Evolutionary conservation across 2,888 invertebrate species (phyloP).

Genomic region (Sceliomorpha sp.): DNA sequence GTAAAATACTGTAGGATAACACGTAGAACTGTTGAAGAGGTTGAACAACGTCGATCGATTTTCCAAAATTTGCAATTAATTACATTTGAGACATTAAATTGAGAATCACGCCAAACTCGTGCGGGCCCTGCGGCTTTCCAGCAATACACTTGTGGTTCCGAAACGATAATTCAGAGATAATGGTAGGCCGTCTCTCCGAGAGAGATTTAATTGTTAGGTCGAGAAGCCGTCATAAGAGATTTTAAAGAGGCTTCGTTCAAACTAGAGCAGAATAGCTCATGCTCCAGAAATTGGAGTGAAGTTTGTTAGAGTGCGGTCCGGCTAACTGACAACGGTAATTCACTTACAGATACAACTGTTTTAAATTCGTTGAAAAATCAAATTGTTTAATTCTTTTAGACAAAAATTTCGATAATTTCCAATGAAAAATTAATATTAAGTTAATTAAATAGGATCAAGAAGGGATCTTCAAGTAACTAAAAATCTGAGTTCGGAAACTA

Average conservation of each 20-base stretch:
- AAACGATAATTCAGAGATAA: conserved; percentile 76
- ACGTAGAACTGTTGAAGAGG: background rate
- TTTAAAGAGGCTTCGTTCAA: conserved; percentile 45
- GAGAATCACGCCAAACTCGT: conserved; percentile 58
- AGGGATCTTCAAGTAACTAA: too few species aligned
- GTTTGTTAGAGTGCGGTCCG: conserved; percentile 43
- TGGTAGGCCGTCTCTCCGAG: conserved; percentile 71
- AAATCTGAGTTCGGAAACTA: too few species aligned
- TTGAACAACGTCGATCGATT: conserved; percentile 13
- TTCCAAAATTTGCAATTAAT: conserved; percentile 56
- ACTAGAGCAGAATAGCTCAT: conserved; percentile 62
- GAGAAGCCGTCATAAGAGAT: conserved; percentile 70
- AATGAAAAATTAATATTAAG: too few species aligned
- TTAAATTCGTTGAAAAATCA: too few species aligned
- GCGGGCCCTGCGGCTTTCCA: conserved; percentile 56
- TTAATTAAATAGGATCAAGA: too few species aligned
- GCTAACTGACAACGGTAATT: conserved; percentile 31
- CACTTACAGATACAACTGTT: too few species aligned
- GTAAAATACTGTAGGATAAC: background rate
- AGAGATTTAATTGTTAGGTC: conserved; percentile 77
- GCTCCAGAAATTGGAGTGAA: conserved; percentile 50
- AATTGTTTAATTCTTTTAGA: too few species aligned
- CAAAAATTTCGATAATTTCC: too few species aligned
- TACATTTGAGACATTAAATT: conserved; percentile 67
- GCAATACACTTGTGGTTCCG: conserved; percentile 55